Evolutionary conservation across 2,888 invertebrate genomes (phyloP).

Genomic region (Philonicus albiceps): DNA sequence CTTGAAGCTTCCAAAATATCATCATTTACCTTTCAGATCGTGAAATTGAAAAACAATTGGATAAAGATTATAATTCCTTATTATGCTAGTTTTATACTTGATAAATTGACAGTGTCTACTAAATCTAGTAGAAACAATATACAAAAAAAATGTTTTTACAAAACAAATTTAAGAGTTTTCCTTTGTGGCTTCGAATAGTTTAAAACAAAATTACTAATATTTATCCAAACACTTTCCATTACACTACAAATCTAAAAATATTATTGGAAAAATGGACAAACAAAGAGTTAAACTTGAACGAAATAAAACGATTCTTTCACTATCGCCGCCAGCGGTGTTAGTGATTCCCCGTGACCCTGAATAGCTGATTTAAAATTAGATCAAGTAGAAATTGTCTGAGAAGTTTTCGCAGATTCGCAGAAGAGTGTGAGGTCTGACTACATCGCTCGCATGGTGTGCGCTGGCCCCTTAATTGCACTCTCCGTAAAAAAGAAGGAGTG

Average conservation of each 20-base stretch:
- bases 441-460: not conserved
- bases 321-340: not conserved
- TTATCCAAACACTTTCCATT: not conserved
- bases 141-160: too few relatives aligned
- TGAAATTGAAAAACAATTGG: too few relatives aligned
- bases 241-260: not conserved
- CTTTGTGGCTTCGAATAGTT: not conserved
- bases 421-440: not conserved
- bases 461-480: not conserved
- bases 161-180: not conserved
- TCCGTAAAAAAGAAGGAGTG: not conserved
- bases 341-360: constrained; percentile 14
- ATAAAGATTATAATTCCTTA: too few relatives aligned
- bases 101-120: too few relatives aligned
- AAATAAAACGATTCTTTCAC: not conserved
- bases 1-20: too few relatives aligned
- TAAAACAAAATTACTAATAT: not conserved
- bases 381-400: not conserved
- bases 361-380: constrained; percentile 8
- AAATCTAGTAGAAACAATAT: too few relatives aligned
- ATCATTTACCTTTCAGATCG: too few relatives aligned
- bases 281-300: constrained; percentile 5
- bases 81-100: too few relatives aligned
- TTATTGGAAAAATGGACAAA: not conserved
- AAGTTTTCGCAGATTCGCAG: not conserved